Evolutionary conservation across 1,140 invertebrate species (phyloP).

Genomic region (Monochamus saltuarius): DNA sequence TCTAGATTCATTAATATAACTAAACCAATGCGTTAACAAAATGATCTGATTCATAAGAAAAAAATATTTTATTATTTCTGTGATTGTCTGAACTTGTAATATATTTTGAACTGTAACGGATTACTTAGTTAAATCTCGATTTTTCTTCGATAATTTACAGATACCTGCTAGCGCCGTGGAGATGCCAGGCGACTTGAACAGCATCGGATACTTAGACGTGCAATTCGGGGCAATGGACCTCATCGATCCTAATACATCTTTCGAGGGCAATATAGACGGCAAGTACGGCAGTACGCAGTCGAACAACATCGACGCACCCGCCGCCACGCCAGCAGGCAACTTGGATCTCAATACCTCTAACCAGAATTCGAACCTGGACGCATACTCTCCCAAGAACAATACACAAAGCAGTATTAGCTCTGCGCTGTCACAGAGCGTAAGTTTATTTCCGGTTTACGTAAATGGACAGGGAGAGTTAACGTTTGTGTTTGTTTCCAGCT

Average conservation of each 20-base stretch:
- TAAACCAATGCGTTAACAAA: too few relatives aligned
- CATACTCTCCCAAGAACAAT: conserved; percentile 43
- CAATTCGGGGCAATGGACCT: conserved; percentile 93
- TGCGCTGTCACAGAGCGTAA: conserved; percentile 49
- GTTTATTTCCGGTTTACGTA: conserved; percentile 21
- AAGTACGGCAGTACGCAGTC: conserved; percentile 31
- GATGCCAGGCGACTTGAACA: conserved; percentile 86
- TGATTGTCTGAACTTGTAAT: too few relatives aligned
- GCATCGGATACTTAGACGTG: conserved; percentile 81
- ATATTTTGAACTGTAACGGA: too few relatives aligned
- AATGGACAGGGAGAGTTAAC: not conserved
- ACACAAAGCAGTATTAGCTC: conserved; percentile 52
- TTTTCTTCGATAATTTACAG: conserved; percentile 48
- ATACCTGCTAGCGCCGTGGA: conserved; percentile 93
- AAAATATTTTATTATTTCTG: too few relatives aligned
- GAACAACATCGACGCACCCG: conserved; percentile 25
- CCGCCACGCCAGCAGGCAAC: conserved; percentile 30
- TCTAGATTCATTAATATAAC: too few relatives aligned
- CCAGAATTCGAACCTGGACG: conserved; percentile 40
- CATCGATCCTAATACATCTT: conserved; percentile 63
- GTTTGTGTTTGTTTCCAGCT: conserved; percentile 39
- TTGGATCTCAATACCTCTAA: conserved; percentile 41
- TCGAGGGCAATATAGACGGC: conserved; percentile 58
- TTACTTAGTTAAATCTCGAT: not conserved
- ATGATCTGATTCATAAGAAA: too few relatives aligned